phyloP scores from a whole-genome alignment of 2,888 invertebrate genomes.

The Drosophila histrio region DNA sequence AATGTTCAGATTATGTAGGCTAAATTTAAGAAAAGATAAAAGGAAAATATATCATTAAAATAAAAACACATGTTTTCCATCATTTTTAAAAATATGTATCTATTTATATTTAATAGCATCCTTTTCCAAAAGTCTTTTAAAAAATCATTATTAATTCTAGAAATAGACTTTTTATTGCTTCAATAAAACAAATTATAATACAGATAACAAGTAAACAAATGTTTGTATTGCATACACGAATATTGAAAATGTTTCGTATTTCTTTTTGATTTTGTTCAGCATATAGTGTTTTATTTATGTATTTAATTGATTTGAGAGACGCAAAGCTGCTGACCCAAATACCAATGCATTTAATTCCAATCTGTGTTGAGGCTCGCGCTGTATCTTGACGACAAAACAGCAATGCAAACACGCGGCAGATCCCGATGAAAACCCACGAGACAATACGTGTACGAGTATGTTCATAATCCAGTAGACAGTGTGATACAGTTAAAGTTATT shows the following conservation, averaged over 20 bases:
- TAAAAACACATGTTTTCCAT: neutral
- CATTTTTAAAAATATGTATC: neutral
- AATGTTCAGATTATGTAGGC: neutral
- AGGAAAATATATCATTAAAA: neutral
- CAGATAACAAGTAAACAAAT: constrained; percentile 25
- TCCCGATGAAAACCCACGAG: neutral
- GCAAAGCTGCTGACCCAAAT: constrained; percentile 66
- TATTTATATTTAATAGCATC: neutral
- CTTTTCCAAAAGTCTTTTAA: neutral
- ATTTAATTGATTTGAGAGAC: constrained; percentile 61
- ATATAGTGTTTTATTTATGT: constrained; percentile 39
- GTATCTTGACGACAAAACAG: constrained; percentile 34
- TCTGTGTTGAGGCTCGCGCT: neutral
- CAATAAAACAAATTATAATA: constrained; percentile 12
- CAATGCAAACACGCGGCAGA: constrained; percentile 4
- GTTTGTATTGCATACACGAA: neutral
- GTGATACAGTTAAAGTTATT: constrained; percentile 6
- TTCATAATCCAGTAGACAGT: constrained; percentile 5
- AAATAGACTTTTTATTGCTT: constrained; percentile 19
- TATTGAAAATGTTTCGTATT: neutral
- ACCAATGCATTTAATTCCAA: constrained; percentile 53
- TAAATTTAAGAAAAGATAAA: neutral
- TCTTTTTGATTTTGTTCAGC: constrained; percentile 1
- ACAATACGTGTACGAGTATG: constrained; percentile 5
- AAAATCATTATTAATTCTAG: neutral